Conservation (phyloP, 2,888 invertebrate genomes). For the Cheilosia pagana region DNA sequence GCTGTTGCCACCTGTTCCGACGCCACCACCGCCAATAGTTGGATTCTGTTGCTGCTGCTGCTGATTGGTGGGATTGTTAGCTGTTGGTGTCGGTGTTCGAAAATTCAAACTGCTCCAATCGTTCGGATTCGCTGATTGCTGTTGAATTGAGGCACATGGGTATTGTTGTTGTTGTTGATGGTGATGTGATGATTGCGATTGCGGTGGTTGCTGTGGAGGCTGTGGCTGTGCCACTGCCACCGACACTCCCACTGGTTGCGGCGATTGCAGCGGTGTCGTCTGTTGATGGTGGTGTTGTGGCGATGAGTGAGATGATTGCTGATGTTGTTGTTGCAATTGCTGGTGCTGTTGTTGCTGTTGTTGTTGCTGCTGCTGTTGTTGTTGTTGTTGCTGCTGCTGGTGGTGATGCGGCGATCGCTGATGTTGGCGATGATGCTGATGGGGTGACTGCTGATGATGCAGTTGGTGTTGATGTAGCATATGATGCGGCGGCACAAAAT, state of each 20-base stretch:
- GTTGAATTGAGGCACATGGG: conserved; percentile 77
- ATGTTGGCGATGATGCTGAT: conserved; percentile 79
- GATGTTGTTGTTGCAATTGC: conserved; percentile 80
- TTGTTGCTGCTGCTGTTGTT: conserved; percentile 80
- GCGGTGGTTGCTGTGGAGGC: conserved; percentile 66
- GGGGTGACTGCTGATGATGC: conserved; percentile 77
- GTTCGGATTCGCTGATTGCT: conserved; percentile 76
- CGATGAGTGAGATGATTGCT: conserved; percentile 76
- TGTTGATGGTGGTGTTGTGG: conserved; percentile 75
- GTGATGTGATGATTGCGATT: conserved; percentile 75
- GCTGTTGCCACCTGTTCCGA: conserved; percentile 56
- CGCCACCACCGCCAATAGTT: conserved; percentile 64
- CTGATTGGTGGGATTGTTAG: conserved; percentile 73
- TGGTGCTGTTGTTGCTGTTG: conserved; percentile 77
- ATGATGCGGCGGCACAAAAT: conserved; percentile 78
- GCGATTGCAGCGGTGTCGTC: conserved; percentile 64
- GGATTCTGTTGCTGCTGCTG: conserved; percentile 76
- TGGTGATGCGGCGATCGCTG: conserved; percentile 81
- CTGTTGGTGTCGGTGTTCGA: conserved; percentile 55
- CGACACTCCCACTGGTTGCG: conserved; percentile 67
- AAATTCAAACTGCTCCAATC: conserved; percentile 78
- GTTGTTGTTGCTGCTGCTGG: conserved; percentile 77
- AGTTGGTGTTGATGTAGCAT: conserved; percentile 79
- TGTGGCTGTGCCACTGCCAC: conserved; percentile 59
- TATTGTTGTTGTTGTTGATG: conserved; percentile 77